Evolutionary conservation across 2,797 vertebrate genomes (phyloP), one percentile per base, ranked within the genome.

Genomic region (Pangasius krempfi): DNA sequence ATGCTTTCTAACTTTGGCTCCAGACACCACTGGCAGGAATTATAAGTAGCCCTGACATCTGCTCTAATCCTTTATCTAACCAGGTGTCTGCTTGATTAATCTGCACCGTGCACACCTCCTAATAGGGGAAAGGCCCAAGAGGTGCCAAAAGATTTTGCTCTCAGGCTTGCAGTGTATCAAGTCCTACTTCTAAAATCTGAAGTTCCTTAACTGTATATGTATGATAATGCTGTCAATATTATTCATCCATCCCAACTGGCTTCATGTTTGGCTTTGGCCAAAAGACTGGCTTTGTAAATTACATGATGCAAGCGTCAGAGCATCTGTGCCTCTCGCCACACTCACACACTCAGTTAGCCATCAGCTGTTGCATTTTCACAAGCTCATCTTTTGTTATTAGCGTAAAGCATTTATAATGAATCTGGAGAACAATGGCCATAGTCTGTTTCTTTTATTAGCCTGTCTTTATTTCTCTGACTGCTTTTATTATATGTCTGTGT

Each of bases 201-300:
- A 84, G 54, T 22, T 27, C 14, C 60, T 27, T 84, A 86, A 86
- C 64, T 47, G 54, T 87, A 73, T 68, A 86, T 66, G 73, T 83
- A 22, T 56, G 86, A 88, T 88, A 91, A 91, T 91, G 78, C 88
- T 81, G 88, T 94, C 92, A 86, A 92, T 91, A 92, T 83, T 91
- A 93, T 92, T 87, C 52, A 86, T 70, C 66, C 33, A 78, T 86
- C 88, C 88, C 37, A 47, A 66, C 92, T 90, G 92, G 92, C 91
- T 91, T 94, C 47, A 80, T 72, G 84, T 90, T 52, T 87, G 90
- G 86, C 62, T 76, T 50, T 25, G 70, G 89, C 92, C 91, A 84
- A 90, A 87, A 89, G 37, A 86, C 68, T 75, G 88, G 70, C 64
- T 92, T 82, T 85, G 88, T 88, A 90, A 89, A 90, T 87, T 91